Base-by-base conservation (phyloP, 2,888 invertebrate genomes). In the Coenonympha arcania region DNA sequence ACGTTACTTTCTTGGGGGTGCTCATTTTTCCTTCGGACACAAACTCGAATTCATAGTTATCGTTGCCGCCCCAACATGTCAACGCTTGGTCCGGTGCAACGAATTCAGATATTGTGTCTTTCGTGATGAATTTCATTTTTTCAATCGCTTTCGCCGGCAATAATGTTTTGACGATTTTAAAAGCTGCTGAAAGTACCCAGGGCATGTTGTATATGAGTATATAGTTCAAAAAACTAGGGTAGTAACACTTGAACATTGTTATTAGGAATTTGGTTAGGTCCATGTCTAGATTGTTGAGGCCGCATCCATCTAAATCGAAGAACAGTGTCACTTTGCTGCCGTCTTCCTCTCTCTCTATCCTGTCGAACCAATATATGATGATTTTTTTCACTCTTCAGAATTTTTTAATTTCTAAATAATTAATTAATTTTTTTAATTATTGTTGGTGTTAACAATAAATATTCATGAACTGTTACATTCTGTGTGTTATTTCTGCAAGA, bases 201-300 rank as follows among this genome's bases (percentile, higher is more conserved):
- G 97, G 95, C 94, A 98, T 94, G 72, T 98, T 96, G 73, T 89
- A 95, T 47, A 98, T 92, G 26, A 98, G 83, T 59, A 98, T 95
- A 69, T 95, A 95, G 65, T 95, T 96, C 55, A 95, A 78, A 66
- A 93, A 91, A 72, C 90, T 90, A 0, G 98, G 98, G 77, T 96
- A 98, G 70, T 96, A 96, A 15, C 88, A 84, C 73, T 96, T 96
- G 70, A 97, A 95, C 16, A 95, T 88, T 16, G 90, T 90, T 58
- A 98, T 95, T 55, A 97, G 84, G 68, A 94, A 95, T 69, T 93
- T 94, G 0, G 93, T 94, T 50, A 96, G 89, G 20, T 97, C 97
- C 92, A 97, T 92, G 71, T 98, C 98, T 90, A 97, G 89, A 66
- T 96, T 95, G 6, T 91, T 88, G 1, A 97, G 64, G 0, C 97